A percentile compares a stretch with the other conserved stretches of the same genome.
Conservation (phyloP, 35 echinoderm and acorn worm species). For the Strongylocentrotus purpuratus region DNA sequence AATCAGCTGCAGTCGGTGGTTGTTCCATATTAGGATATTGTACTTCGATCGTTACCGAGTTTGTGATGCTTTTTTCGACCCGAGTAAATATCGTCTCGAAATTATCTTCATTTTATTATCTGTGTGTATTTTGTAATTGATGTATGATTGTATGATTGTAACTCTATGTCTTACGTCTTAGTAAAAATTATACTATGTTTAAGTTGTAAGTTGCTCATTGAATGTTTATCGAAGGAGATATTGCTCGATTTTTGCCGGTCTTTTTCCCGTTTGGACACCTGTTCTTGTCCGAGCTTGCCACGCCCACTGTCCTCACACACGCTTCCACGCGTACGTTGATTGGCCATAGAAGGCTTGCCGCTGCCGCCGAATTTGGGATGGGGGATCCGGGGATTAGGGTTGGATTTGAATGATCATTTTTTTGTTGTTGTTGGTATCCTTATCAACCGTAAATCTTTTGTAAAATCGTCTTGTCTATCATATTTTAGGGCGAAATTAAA, state of each 20-base stretch:
- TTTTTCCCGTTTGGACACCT: neutral
- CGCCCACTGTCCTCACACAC: neutral
- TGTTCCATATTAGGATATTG: conserved; percentile 22
- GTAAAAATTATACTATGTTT: neutral
- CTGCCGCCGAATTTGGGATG: neutral
- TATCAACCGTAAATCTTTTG: neutral
- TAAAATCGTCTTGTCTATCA: neutral
- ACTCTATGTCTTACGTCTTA: no score
- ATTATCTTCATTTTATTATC: neutral
- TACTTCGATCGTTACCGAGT: neutral
- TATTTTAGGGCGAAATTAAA: neutral
- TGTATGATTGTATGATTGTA: neutral
- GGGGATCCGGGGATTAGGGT: neutral
- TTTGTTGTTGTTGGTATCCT: neutral
- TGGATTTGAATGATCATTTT: neutral
- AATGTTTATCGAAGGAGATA: neutral
- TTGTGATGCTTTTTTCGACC: neutral
- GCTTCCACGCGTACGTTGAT: neutral
- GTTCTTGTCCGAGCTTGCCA: neutral
- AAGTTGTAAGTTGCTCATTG: neutral
- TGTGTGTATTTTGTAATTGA: neutral
- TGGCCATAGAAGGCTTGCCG: neutral
- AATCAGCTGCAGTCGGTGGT: neutral
- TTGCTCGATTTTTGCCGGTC: neutral
- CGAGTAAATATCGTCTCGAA: neutral